Percentiles rank a stretch among this genome's conserved stretches.
Conservation (phyloP, 2,113 vertebrate species). For the Catharus bicknelli region DNA sequence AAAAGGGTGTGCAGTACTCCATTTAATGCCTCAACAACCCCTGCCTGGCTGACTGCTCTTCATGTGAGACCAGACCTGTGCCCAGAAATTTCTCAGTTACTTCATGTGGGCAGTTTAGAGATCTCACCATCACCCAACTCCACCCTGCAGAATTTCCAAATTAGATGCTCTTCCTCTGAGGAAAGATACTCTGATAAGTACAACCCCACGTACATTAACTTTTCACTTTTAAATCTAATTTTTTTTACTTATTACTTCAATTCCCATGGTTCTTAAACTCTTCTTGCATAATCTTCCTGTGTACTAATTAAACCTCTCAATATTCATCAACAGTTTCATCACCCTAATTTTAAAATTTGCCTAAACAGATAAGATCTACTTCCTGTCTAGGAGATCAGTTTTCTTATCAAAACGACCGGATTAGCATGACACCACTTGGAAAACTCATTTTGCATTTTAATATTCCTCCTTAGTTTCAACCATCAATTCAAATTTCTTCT, state of each 20-base stretch:
- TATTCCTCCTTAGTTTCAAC: neutral
- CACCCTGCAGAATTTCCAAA: neutral
- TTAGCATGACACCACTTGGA: neutral
- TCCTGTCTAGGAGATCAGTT: neutral
- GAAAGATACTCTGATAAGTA: neutral
- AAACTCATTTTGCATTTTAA: neutral
- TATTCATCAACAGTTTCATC: neutral
- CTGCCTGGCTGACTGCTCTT: neutral
- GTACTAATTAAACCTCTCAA: neutral
- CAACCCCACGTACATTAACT: neutral
- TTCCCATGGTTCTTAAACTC: neutral
- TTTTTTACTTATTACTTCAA: neutral
- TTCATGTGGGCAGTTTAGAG: neutral
- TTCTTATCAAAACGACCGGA: neutral
- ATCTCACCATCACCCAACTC: neutral
- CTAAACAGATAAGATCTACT: slow-evolving; percentile 25
- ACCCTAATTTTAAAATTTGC: slow-evolving; percentile 21
- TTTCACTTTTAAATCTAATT: neutral
- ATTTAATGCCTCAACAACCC: neutral
- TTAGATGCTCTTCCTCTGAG: neutral
- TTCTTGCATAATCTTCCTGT: neutral
- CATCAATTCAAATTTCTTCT: neutral
- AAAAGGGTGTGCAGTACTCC: rapidly evolving
- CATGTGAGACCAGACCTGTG: neutral
- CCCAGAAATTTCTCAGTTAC: neutral